These are phyloP conservation scores for Macropus fuliginosus DNA, from an alignment of 2,797 vertebrate species.

Conservation along the genomic window DNA sequence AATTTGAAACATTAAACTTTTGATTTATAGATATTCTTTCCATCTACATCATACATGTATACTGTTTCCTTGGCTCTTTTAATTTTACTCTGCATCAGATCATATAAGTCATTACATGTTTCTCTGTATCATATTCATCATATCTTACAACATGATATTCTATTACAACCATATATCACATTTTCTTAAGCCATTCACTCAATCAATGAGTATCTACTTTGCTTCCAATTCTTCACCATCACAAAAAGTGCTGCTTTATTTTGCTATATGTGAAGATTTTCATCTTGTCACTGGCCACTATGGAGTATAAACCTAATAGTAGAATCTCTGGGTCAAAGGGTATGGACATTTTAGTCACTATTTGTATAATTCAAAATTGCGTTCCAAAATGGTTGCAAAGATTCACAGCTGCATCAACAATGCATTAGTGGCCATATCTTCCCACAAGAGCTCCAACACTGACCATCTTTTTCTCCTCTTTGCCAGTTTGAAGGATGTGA, in stretches of 20 bases:
- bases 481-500: neutral
- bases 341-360: too few relatives aligned
- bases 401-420: neutral
- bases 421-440: neutral
- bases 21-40: neutral
- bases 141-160: neutral
- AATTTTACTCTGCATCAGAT: neutral
- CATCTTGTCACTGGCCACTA: neutral
- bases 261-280: neutral
- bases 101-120: neutral
- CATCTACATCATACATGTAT: too few relatives aligned
- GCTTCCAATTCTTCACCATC: neutral
- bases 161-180: neutral
- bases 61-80: neutral
- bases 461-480: neutral
- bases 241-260: neutral
- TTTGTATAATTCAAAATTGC: neutral
- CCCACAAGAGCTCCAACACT: neutral
- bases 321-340: neutral
- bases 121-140: neutral
- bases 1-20: neutral
- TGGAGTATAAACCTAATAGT: neutral
- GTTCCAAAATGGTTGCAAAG: neutral
- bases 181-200: neutral
- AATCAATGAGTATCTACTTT: neutral